Conservation (phyloP, 2,888 invertebrate genomes). For the Chaetogeoica ovagalla region DNA sequence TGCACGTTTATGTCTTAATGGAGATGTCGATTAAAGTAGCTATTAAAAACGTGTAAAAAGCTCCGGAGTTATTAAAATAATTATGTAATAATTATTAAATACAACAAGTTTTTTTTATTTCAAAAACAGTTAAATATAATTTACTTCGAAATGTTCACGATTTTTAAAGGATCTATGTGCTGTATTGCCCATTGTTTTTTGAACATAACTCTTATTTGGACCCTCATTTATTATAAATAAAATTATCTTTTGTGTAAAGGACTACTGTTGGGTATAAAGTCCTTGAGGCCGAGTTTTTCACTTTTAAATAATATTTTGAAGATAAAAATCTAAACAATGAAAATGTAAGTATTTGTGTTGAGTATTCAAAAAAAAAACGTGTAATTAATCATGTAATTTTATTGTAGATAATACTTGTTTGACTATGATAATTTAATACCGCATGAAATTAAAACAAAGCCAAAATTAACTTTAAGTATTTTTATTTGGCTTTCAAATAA, state of each 20-base stretch:
- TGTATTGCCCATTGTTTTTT: conserved; percentile 28
- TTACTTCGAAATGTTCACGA: conserved; percentile 19
- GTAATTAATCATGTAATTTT: conserved; percentile 10
- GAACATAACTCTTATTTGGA: conserved; percentile 13
- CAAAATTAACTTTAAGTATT: neutral
- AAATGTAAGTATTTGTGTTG: conserved; percentile 24
- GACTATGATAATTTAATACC: conserved; percentile 9
- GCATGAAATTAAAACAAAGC: neutral
- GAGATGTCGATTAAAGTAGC: neutral
- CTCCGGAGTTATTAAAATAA: neutral
- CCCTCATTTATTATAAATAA: conserved; percentile 22
- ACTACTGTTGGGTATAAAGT: neutral
- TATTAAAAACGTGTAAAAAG: neutral
- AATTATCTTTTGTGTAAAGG: conserved; percentile 11
- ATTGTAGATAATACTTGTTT: neutral
- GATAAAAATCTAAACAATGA: conserved; percentile 21
- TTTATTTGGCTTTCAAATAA: neutral
- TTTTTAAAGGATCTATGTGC: conserved; percentile 12
- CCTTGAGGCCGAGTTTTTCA: neutral
- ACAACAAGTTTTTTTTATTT: neutral
- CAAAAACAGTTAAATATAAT: conserved; percentile 15
- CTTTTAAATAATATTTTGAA: conserved; percentile 20
- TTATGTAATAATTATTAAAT: neutral
- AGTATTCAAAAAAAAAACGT: conserved; percentile 2
- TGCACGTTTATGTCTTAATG: neutral